Base-by-base conservation (phyloP, 2,113 vertebrate species). In the Pholis gunnellus region DNA sequence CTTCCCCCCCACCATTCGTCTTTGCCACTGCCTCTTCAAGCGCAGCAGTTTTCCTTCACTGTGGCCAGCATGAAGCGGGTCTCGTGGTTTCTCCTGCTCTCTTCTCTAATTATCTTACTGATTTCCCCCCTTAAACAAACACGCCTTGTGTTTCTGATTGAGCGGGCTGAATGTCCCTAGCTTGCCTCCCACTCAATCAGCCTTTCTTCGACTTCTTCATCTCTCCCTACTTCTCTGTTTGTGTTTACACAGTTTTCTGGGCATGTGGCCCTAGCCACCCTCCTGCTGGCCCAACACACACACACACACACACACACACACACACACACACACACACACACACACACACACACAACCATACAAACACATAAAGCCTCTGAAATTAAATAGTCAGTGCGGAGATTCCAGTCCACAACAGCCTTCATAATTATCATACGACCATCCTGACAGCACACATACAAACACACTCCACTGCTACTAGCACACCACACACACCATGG, bases 71-170 rank as follows among this genome's bases (percentile, higher is more conserved):
- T 86, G 78, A 88, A 87, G 61, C 82, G 66, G 69, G 59, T 54
- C 86, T 86, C 54, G 75, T 81, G 81, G 72, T 84, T 86, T 85
- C 63, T 75, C 48, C 50, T 72, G 54, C 73, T 84, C 76, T 75
- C 52, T 25, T 72, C 68, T 73, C 76, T 83, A 85, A 85, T 83
- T 83, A 84, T 73, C 68, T 66, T 13, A 20, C 82, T 81, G 79
- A 77, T 85, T 67, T 78, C 29, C 0, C 25, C 67, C 44, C 42
- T 36, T 42, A 82, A 91, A 91, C 88, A 89, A 90, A 79, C 73
- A 64, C 9, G 72, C 75, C 72, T 81, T 85, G 74, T 89, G 85
- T 90, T 85, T 88, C 76, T 79, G 67, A 83, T 73, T 82, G 50
- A 87, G 80, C 44, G 0, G 18, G 25, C 78, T 56, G n/a, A 82